phyloP scores from a whole-genome alignment of 2,888 invertebrate species.

The Platycheirus albimanus region DNA sequence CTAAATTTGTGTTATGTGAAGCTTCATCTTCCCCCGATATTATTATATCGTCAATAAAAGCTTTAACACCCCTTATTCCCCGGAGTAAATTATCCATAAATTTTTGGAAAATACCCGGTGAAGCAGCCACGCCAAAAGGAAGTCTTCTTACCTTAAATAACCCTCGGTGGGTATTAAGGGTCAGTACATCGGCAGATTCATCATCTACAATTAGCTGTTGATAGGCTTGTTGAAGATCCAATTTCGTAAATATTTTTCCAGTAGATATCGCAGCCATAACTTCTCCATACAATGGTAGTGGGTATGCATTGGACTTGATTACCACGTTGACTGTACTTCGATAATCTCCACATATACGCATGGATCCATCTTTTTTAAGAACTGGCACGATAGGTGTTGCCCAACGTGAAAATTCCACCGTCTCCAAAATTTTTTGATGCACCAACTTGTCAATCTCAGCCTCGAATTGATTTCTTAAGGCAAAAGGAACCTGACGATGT shows the following conservation, averaged over 20 bases:
- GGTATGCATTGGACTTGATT: constrained; percentile 25
- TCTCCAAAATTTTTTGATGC: constrained; percentile 18
- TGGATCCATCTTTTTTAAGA: constrained; percentile 22
- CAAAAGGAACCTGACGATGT: constrained; percentile 21
- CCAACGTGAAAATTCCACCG: constrained; percentile 17
- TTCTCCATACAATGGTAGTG: constrained; percentile 14
- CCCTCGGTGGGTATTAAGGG: constrained; percentile 25
- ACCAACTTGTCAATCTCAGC: constrained; percentile 27
- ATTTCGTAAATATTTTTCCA: no score
- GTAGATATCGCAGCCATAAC: constrained; percentile 8
- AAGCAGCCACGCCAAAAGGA: no score
- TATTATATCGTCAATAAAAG: constrained; percentile 29
- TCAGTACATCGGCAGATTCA: no score
- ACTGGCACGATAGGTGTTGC: no score
- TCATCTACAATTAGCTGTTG: no score
- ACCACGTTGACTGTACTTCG: constrained; percentile 23
- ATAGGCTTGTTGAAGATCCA: no score
- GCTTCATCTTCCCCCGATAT: no score
- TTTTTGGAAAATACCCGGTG: constrained; percentile 42
- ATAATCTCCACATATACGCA: constrained; percentile 35
- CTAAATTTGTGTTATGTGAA: constrained; percentile 19
- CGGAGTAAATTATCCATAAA: constrained; percentile 25
- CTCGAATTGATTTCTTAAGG: constrained; percentile 20
- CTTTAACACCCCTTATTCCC: constrained; percentile 28
- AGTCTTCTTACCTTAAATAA: constrained; percentile 38